A percentile compares a stretch with the other conserved stretches of the same genome.
These are phyloP conservation scores for Cataglyphis rosenhaueri DNA, from an alignment of 2,888 invertebrate species.

Conservation along the genomic window DNA sequence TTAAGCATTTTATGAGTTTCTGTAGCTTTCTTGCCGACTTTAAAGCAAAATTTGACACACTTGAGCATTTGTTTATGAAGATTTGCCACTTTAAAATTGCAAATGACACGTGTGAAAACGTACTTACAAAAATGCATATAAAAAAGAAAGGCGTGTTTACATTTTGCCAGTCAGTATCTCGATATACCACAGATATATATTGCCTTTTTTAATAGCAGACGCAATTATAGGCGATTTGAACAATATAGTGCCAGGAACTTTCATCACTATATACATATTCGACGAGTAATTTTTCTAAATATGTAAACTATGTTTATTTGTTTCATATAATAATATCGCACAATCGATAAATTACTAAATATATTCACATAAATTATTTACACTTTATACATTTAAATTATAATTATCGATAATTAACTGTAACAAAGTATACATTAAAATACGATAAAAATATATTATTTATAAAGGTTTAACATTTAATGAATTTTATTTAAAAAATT, in stretches of 20 bases:
- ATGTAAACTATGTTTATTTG: background rate
- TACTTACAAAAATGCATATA: background rate
- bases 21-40: background rate
- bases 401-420: background rate
- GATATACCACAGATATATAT: background rate
- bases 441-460: constrained; percentile 4
- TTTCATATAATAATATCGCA: background rate
- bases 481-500: background rate
- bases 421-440: background rate
- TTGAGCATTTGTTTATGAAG: too few species aligned
- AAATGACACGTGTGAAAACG: background rate
- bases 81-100: too few species aligned
- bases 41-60: background rate
- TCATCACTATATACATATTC: background rate
- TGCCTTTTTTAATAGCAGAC: background rate
- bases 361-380: background rate
- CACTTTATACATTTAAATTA: background rate
- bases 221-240: background rate
- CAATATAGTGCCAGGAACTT: background rate
- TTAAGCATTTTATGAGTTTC: background rate
- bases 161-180: background rate
- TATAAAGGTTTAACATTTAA: background rate
- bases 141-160: background rate
- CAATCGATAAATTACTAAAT: background rate
- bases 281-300: background rate